Percentiles rank a stretch among this genome's conserved stretches.
These are phyloP conservation scores for Sternarchorhynchus goeldii DNA, from an alignment of 2,797 vertebrate species.

Conservation along the genomic window DNA sequence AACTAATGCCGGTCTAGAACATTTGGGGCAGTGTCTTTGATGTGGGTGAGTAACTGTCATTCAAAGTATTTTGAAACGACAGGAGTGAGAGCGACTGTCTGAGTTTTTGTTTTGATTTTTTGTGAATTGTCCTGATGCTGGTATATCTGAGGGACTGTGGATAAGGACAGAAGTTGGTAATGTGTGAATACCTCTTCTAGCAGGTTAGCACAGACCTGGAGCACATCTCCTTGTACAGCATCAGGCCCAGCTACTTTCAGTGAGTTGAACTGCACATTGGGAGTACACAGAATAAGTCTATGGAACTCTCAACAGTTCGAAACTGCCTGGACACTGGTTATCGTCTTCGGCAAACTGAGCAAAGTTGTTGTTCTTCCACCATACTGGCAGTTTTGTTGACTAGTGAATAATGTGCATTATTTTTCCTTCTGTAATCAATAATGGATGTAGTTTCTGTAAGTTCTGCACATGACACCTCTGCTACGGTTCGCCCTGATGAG, in stretches of 20 bases:
- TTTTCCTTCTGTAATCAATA: neutral
- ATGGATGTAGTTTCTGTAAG: neutral
- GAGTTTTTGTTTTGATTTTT: too few relatives aligned
- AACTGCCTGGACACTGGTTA: neutral
- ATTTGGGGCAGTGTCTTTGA: too few relatives aligned
- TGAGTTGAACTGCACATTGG: neutral
- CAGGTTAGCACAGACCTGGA: neutral
- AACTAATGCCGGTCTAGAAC: too few relatives aligned
- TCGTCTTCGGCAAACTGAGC: too few relatives aligned
- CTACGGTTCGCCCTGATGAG: neutral
- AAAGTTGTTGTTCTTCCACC: too few relatives aligned
- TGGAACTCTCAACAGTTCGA: too few relatives aligned
- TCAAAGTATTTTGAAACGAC: too few relatives aligned
- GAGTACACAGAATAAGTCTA: neutral
- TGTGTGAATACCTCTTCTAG: neutral
- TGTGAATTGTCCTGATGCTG: neutral
- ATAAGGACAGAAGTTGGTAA: neutral
- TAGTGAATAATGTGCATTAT: too few relatives aligned
- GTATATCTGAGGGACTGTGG: neutral
- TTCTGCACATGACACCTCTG: neutral
- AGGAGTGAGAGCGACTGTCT: too few relatives aligned
- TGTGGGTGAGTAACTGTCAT: too few relatives aligned
- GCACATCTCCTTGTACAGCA: neutral
- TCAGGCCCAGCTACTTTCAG: neutral
- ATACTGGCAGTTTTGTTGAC: too few relatives aligned